phyloP scores from a whole-genome alignment of 2,797 vertebrate genomes.

The Cheirogaleus major region DNA sequence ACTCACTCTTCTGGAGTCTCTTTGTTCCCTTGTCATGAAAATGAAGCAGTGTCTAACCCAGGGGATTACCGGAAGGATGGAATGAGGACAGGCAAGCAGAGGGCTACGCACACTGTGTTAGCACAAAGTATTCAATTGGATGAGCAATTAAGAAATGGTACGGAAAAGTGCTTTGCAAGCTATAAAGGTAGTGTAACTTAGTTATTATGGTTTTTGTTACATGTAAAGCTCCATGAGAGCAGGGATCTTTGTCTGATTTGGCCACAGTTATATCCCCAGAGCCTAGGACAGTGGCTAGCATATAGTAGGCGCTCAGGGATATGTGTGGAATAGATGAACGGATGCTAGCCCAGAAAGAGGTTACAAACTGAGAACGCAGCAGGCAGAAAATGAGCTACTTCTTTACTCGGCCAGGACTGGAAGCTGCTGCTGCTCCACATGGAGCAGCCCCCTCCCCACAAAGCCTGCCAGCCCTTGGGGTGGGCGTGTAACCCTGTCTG shows the following conservation, averaged over 20 bases:
- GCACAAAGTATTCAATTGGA: not conserved
- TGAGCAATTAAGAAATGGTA: not conserved
- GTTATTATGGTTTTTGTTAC: not conserved
- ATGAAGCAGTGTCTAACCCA: not conserved
- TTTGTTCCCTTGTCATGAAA: not conserved
- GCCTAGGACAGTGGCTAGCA: not conserved
- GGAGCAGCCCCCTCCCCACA: fast-evolving
- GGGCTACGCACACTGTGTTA: fast-evolving
- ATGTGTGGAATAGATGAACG: not conserved
- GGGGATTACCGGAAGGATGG: not conserved
- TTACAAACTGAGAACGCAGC: not conserved
- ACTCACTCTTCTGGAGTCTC: not conserved
- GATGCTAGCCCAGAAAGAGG: not conserved
- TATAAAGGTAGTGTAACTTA: not conserved
- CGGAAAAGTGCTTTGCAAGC: not conserved
- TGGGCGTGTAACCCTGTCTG: too few relatives aligned
- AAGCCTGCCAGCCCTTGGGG: not conserved
- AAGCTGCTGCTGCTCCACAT: not conserved
- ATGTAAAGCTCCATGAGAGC: not conserved
- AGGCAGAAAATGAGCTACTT: not conserved
- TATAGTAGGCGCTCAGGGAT: fast-evolving
- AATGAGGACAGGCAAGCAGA: not conserved
- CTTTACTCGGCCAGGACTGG: not conserved
- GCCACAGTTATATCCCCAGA: not conserved
- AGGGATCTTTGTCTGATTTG: not conserved